Base-by-base conservation (phyloP, 2,797 vertebrate species). In the Oreochromis mossambicus region DNA sequence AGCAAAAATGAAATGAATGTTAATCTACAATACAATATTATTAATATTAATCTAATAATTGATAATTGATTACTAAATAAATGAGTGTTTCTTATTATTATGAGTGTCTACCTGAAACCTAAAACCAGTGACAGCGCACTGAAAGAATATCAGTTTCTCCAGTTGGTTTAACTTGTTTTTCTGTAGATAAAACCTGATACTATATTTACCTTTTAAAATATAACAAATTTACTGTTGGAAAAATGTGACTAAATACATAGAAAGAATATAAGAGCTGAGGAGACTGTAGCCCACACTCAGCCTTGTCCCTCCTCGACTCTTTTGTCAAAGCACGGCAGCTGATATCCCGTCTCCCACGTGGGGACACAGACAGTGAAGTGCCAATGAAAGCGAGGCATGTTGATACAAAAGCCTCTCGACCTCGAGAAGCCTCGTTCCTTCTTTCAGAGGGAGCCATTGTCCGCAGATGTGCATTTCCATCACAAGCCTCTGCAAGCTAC, bases 361-460 rank as follows among this genome's bases (percentile, higher is more conserved):
- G 78, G 80, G 86, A 79, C 36, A 81, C 63, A 75, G 61, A 50
- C 77, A 32, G 78, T 1, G 46, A 89, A 21, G 78, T 29, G 51
- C 77, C 8, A 82, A 48, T 79, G 81, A 84, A 79, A 78, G 82
- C 6, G 32, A 83, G 50, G 84, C 80, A 87, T 70, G 56, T 83
- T 81, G 83, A 85, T 91, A 73, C 55, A 78, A 86, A 88, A 73
- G 79, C 77, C 55, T 52, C 77, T 63, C 17, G 52, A 78, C 83
- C 86, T 81, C 15, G 5, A 80, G 79, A 70, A 73, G 76, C 58
- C 82, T 87, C 63, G 83, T 90, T 78, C 82, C 55, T 12, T 26
- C 79, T 78, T 76, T 86, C 85, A 85, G 81, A 78, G 34, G 3
- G 36, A 86, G 80, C 75, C 56, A 79, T 84, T 84, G 85, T 91